Evolutionary conservation across 2,113 vertebrate species (phyloP), one percentile per base, ranked within the genome.

Genomic region (Bombycilla garrulus): DNA sequence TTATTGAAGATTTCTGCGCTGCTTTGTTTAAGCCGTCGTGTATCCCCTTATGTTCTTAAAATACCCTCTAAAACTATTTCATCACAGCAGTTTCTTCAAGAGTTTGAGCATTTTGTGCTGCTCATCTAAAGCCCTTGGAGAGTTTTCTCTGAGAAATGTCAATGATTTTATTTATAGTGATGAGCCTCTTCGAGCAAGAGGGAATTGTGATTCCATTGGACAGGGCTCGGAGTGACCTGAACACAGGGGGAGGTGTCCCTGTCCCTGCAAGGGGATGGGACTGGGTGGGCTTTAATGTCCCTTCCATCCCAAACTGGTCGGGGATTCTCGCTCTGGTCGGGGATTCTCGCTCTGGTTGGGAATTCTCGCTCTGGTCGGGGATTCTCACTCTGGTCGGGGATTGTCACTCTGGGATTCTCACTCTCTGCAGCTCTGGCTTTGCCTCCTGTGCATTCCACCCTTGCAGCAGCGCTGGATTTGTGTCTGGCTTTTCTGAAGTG

Each of bases 381-480:
- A 38, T 73, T 65, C 15, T 24, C 51, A 0, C 14, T 18, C 14
- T 0, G n/a, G n/a, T n/a, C n/a, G n/a, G n/a, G n/a, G n/a, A n/a
- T n/a, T n/a, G n/a, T n/a, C n/a, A n/a, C n/a, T n/a, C 38, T 38
- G 38, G 38, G 38, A 38, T 73, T 65, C 15, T 24, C 51, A 0
- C 14, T 18, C 14, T 0, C 14, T 64, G 58, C 58, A 38, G 8
- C 73, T 42, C 81, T 23, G n/a, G 6, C 4, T 19, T 22, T 50
- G 44, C 26, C 54, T 56, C 58, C 42, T 36, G 14, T 5, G 0
- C 8, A 1, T 31, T 33, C 67, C 50, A 2, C 1, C 3, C 57
- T 10, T 40, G n/a, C 45, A 53, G 70, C 8, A 58, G 4, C 25
- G 0, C 12, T 61, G 72, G 26, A 0, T 36, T 65, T 12, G 15